phyloP scores from a whole-genome alignment of 1,140 invertebrate species.

The Manduca sexta region DNA sequence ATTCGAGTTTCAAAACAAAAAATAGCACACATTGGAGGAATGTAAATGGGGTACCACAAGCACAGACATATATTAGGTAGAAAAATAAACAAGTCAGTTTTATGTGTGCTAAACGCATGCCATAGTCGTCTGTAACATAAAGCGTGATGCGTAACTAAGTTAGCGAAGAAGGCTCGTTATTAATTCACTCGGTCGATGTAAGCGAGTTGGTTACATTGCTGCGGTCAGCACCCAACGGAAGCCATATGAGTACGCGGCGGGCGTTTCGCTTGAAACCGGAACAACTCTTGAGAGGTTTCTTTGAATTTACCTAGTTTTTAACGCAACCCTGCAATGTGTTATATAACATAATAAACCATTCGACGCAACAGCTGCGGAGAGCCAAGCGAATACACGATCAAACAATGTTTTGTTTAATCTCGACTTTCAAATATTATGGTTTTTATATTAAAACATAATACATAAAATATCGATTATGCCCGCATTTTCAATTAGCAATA shows the following conservation, averaged over 20 bases:
- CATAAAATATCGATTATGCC: conserved; percentile 43
- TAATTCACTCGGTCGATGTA: neutral
- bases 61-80: too few relatives aligned
- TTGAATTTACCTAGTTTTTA: conserved; percentile 52
- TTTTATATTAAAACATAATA: conserved; percentile 24
- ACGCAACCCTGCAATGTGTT: neutral
- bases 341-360: too few relatives aligned
- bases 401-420: too few relatives aligned
- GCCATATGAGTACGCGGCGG: conserved; percentile 36
- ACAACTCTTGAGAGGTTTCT: conserved; percentile 56
- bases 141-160: too few relatives aligned
- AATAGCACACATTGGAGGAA: too few relatives aligned
- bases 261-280: conserved; percentile 56
- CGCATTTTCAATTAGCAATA: conserved; percentile 46
- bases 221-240: conserved; percentile 39
- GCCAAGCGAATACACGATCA: too few relatives aligned
- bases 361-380: too few relatives aligned
- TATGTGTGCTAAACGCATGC: too few relatives aligned
- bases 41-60: too few relatives aligned
- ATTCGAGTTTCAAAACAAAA: too few relatives aligned
- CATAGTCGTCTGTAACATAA: too few relatives aligned
- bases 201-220: conserved; percentile 26
- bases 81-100: too few relatives aligned
- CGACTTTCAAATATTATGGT: neutral
- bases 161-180: neutral